A percentile compares a stretch with the other conserved stretches of the same genome.
Conservation (phyloP, 2,888 invertebrate genomes). For the Isotomurus palustris region DNA sequence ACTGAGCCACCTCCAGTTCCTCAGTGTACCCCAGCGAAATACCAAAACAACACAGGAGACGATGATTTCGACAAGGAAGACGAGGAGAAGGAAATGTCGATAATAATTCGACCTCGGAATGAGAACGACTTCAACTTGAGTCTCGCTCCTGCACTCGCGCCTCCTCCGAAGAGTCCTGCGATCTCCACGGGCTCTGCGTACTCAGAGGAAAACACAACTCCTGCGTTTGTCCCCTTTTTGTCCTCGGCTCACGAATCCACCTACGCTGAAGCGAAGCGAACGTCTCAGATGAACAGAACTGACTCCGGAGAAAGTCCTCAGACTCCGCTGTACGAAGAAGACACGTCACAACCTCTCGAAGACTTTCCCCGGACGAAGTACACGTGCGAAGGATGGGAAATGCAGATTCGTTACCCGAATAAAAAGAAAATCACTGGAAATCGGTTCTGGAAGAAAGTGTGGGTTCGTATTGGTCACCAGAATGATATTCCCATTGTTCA, state of each 20-base stretch:
- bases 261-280: conserved; percentile 17
- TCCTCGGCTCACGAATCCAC: conserved; percentile 31
- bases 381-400: conserved; percentile 86
- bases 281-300: conserved; percentile 45
- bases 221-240: conserved; percentile 50
- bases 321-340: conserved; percentile 91
- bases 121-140: conserved; percentile 48
- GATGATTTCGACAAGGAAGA: conserved; percentile 47
- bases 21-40: conserved; percentile 62
- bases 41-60: conserved; percentile 45
- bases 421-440: conserved; percentile 95
- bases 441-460: conserved; percentile 96
- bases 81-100: conserved; percentile 45
- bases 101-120: conserved; percentile 47
- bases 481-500: conserved; percentile 81
- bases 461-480: conserved; percentile 71
- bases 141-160: conserved; percentile 67
- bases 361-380: conserved; percentile 78
- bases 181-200: conserved; percentile 44
- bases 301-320: conserved; percentile 75
- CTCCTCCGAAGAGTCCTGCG: conserved; percentile 61
- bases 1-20: conserved; percentile 66
- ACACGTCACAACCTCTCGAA: conserved; percentile 84
- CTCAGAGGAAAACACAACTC: conserved; percentile 36
- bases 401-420: conserved; percentile 86